These are phyloP conservation scores for Boleophthalmus pectinirostris DNA, from an alignment of 2,113 vertebrate genomes.

Conservation along the genomic window DNA sequence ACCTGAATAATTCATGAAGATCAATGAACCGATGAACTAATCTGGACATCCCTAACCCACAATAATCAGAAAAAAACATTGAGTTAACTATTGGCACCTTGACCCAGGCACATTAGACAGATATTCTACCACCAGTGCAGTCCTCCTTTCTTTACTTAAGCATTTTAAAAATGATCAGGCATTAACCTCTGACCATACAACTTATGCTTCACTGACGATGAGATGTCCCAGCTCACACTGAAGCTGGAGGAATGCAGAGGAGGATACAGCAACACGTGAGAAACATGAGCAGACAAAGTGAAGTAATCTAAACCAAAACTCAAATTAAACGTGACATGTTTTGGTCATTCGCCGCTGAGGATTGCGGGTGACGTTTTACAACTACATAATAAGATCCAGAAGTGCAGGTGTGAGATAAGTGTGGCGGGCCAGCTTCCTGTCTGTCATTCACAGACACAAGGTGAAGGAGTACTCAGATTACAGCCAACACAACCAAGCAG, in stretches of 20 bases:
- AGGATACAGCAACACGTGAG: conserved; percentile 11
- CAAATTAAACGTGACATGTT: background rate
- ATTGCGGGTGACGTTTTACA: background rate
- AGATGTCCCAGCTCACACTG: conserved; percentile 8
- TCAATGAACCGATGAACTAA: too few relatives aligned
- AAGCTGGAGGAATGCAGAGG: conserved; percentile 38
- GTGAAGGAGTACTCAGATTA: background rate
- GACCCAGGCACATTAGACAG: background rate
- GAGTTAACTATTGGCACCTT: too few relatives aligned
- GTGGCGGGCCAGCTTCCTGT: background rate
- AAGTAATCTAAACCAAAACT: conserved; percentile 12
- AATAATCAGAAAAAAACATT: too few relatives aligned
- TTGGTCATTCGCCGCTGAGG: background rate
- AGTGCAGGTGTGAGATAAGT: conserved; percentile 9
- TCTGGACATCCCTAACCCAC: too few relatives aligned
- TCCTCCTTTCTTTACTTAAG: background rate
- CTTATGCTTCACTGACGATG: background rate
- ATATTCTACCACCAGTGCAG: background rate
- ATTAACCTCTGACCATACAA: conserved; percentile 1
- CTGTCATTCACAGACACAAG: background rate
- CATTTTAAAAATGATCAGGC: background rate
- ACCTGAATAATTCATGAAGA: too few relatives aligned
- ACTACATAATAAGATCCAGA: background rate
- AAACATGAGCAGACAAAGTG: background rate
- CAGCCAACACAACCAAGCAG: background rate